Conservation (phyloP, 2,797 vertebrate genomes). For the Monodelphis domestica region DNA sequence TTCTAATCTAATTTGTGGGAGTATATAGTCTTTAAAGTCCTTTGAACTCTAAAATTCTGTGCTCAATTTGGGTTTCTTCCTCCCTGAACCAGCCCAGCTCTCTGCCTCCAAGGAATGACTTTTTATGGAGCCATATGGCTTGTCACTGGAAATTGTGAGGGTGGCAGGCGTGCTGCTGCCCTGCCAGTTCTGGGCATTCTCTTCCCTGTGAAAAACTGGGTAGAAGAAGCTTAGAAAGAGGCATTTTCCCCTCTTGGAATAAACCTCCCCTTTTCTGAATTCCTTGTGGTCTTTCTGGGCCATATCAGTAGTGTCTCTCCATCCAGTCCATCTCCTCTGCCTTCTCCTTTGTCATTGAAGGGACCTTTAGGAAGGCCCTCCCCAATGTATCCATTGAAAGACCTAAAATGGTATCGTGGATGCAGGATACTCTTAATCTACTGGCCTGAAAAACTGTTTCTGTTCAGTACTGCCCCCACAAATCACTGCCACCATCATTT, state of each 20-base stretch:
- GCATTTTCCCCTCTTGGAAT: background rate
- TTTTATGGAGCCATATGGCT: background rate
- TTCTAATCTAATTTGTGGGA: background rate
- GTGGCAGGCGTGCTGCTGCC: background rate
- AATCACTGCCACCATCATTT: background rate
- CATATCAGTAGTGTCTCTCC: background rate
- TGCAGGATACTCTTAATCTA: background rate
- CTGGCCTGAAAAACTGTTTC: background rate
- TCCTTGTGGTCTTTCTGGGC: background rate
- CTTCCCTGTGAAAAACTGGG: background rate
- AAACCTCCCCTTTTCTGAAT: background rate
- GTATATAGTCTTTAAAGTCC: background rate
- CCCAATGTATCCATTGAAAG: background rate
- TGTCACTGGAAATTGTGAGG: background rate
- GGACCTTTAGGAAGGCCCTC: background rate
- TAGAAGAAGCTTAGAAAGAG: background rate
- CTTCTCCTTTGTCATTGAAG: background rate
- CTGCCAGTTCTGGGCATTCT: background rate
- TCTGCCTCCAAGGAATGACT: background rate
- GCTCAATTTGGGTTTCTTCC: background rate
- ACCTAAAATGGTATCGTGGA: background rate
- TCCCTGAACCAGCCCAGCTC: background rate
- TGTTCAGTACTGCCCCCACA: background rate
- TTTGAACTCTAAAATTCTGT: background rate
- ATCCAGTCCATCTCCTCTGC: background rate